Base-by-base conservation (phyloP, 1,140 invertebrate species). In the Heliconius eleuchia region DNA sequence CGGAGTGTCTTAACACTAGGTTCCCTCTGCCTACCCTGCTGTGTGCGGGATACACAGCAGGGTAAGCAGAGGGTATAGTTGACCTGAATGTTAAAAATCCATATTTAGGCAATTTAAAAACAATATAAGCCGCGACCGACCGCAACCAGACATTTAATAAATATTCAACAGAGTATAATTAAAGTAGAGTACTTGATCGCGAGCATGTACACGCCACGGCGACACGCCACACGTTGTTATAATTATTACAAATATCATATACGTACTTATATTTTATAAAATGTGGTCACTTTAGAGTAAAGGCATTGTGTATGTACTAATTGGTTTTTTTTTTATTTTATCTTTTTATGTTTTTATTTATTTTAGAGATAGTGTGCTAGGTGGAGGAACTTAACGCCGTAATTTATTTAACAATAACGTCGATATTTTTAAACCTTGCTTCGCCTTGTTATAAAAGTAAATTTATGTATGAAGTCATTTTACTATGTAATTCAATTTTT, bases 121-220 rank as follows among this genome's bases (percentile, higher is more conserved):
- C 46, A 74, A 27, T 55, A 55, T 19, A 27, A 18, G 46, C 42
- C 30, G 8, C 55, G 27, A 55, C 23, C 57, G 60, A 50, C 60
- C 74, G 18, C 60, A 11, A 7, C 27, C 42, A 11, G 74, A 66
- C 74, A 50, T 76, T 76, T 76, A 76, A 50, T 76, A 76, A 74
- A 70, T 72, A 72, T 39, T 72, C 60, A 72, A 78, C 80, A 81
- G 66, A 81, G 52, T 73, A 60, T 76, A 81, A 81, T 81, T 81
- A 75, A 74, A 75, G 73, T 77, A 34, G 55, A 73, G 60, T 76
- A 55, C 30, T 77, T 60, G 55, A 27, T 77, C 76, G 60, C 52
- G 52, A 23, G 34, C 42, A 1, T 16, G 60, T 73, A 71, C 78
- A 79, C 78, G 78, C 78, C 30, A 75, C 37, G 46, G 57, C 16